Percentiles rank a stretch among this genome's conserved stretches.
phyloP scores from a whole-genome alignment of 2,113 vertebrate genomes.

The Sinocyclocheilus rhinocerous region DNA sequence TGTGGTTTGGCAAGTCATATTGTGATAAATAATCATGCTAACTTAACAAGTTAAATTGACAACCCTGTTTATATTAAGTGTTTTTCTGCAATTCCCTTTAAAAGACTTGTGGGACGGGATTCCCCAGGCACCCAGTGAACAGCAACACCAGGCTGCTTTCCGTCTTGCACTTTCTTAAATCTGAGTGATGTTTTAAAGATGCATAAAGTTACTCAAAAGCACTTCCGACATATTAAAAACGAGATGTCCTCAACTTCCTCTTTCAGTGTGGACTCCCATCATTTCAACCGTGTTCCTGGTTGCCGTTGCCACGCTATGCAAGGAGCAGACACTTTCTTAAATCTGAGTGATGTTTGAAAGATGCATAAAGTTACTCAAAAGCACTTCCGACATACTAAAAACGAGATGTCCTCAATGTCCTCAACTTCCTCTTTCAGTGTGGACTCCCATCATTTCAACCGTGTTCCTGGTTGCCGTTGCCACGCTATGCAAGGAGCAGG shows the following conservation, averaged over 20 bases:
- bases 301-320: slow-evolving; percentile 92
- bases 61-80: not conserved
- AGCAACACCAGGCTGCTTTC: not conserved
- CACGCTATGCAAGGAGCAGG: slow-evolving; percentile 97
- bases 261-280: slow-evolving; percentile 92
- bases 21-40: not conserved
- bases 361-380: not conserved
- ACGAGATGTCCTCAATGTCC: not conserved
- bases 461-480: slow-evolving; percentile 91
- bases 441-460: slow-evolving; percentile 90
- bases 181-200: not conserved
- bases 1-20: not conserved
- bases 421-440: slow-evolving; percentile 78
- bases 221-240: not conserved
- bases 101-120: not conserved
- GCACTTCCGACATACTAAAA: not conserved
- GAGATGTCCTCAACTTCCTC: slow-evolving; percentile 42
- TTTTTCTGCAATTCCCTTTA: not conserved
- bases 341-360: not conserved
- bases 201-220: not conserved
- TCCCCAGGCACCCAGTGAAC: not conserved
- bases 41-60: slow-evolving; percentile 14
- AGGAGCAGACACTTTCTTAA: slow-evolving; percentile 90
- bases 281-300: slow-evolving; percentile 89
- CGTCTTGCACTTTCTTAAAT: not conserved